Evolutionary conservation across 2,888 invertebrate genomes (phyloP).

Genomic region (Drosophila mercatorum): DNA sequence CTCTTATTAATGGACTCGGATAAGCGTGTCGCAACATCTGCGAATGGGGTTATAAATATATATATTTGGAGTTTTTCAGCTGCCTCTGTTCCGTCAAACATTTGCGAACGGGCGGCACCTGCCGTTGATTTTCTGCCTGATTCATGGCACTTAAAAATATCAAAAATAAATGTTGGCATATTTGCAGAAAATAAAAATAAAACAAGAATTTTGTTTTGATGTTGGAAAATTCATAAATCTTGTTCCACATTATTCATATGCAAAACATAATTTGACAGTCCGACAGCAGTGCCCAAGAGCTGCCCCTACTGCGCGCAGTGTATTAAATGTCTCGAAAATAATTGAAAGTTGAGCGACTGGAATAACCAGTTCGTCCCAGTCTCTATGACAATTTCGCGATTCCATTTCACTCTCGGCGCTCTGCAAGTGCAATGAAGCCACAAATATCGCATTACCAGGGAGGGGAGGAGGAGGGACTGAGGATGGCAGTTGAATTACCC

Average conservation of each 20-base stretch:
- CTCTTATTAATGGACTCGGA: conserved; percentile 44
- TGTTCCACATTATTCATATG: conserved; percentile 43
- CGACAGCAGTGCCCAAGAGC: conserved; percentile 2
- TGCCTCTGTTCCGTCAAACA: conserved; percentile 27
- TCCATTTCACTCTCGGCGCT: conserved; percentile 38
- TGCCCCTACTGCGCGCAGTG: conserved; percentile 1
- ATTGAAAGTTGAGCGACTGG: conserved; percentile 63
- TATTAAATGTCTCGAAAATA: conserved; percentile 50
- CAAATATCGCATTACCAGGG: conserved; percentile 72
- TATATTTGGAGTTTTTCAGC: conserved; percentile 1
- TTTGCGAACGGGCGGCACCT: conserved; percentile 25
- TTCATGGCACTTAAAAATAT: conserved; percentile 47
- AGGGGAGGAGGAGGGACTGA: conserved; percentile 9
- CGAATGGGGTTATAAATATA: conserved; percentile 37
- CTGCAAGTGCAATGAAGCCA: conserved; percentile 69
- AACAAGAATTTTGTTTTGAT: conserved; percentile 21
- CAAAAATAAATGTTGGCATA: conserved; percentile 29
- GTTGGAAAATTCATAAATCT: conserved; percentile 44
- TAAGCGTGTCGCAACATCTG: conserved; percentile 63
- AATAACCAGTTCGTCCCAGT: conserved; percentile 56
- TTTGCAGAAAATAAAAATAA: conserved; percentile 21
- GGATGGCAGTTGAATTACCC: conserved; percentile 39
- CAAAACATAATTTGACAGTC: conserved; percentile 52
- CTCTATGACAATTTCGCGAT: conserved; percentile 54
- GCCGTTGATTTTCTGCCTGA: conserved; percentile 38